A percentile compares a stretch with the other conserved stretches of the same genome.
Conservation (phyloP, 2,888 invertebrate genomes). For the Boloria selene region DNA sequence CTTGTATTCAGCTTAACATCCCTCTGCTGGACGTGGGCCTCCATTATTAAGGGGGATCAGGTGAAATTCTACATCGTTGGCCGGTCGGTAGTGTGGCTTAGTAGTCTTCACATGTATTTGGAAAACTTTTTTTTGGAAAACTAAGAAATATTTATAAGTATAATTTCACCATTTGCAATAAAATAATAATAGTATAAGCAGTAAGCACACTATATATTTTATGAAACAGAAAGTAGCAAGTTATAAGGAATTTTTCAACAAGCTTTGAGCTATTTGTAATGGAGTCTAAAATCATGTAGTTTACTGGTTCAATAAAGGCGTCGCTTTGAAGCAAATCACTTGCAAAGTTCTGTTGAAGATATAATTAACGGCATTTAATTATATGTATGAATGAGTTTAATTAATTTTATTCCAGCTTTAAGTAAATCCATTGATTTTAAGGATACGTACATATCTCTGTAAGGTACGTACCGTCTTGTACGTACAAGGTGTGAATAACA, state of each 20-base stretch:
- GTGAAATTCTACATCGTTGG: no score
- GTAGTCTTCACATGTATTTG: no score
- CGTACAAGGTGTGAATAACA: no score
- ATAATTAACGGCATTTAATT: conserved; percentile 15
- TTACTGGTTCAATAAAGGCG: conserved; percentile 62
- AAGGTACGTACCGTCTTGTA: not conserved
- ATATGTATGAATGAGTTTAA: not conserved
- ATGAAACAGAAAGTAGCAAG: conserved; percentile 24
- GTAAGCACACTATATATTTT: conserved; percentile 11
- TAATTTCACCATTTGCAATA: not conserved
- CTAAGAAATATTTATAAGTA: not conserved
- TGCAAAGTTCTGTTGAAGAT: conserved; percentile 17
- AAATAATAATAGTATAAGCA: not conserved
- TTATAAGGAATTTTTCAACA: conserved; percentile 40
- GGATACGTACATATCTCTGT: no score
- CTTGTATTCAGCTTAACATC: no score
- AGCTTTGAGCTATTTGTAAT: conserved; percentile 43
- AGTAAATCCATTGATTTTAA: no score
- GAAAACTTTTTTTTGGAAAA: no score
- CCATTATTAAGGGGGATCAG: no score
- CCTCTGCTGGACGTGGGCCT: no score
- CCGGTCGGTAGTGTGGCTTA: no score
- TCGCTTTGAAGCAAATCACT: conserved; percentile 43
- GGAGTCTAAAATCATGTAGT: conserved; percentile 44
- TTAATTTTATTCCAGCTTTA: not conserved